Percentiles rank a stretch among this genome's conserved stretches.
Conservation (phyloP, 2,797 vertebrate genomes). For the Choloepus didactylus region DNA sequence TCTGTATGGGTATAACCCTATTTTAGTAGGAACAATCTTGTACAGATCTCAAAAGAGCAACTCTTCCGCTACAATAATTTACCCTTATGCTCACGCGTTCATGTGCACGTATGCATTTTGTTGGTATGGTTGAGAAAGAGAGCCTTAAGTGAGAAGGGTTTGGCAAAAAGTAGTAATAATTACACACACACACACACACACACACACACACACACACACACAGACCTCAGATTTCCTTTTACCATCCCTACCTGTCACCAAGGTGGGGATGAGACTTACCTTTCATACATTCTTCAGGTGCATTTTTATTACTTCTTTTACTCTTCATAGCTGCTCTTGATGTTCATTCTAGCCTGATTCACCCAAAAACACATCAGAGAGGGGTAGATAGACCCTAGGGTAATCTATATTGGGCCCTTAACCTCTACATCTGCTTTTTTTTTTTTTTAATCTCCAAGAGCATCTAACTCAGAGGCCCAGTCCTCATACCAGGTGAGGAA, state of each 20-base stretch:
- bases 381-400: neutral
- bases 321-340: neutral
- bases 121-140: neutral
- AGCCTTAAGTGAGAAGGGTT: neutral
- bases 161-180: neutral
- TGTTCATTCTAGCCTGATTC: neutral
- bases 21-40: neutral
- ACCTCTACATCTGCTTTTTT: neutral
- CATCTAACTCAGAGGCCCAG: neutral
- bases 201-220: neutral
- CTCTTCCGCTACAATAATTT: neutral
- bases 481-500: slow-evolving; percentile 31
- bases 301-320: slow-evolving; percentile 43
- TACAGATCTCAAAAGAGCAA: neutral
- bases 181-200: neutral
- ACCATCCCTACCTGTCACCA: neutral
- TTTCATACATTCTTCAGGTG: neutral
- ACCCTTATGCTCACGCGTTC: neutral
- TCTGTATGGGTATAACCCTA: neutral
- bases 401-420: neutral
- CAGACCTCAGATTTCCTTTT: neutral
- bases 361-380: slow-evolving; percentile 15
- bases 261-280: neutral
- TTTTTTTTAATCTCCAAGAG: slow-evolving; percentile 27
- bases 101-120: no score